Percentiles rank a stretch among this genome's conserved stretches.
These are phyloP conservation scores for Drosophila busckii DNA, from an alignment of 1,140 invertebrate genomes.

Conservation along the genomic window DNA sequence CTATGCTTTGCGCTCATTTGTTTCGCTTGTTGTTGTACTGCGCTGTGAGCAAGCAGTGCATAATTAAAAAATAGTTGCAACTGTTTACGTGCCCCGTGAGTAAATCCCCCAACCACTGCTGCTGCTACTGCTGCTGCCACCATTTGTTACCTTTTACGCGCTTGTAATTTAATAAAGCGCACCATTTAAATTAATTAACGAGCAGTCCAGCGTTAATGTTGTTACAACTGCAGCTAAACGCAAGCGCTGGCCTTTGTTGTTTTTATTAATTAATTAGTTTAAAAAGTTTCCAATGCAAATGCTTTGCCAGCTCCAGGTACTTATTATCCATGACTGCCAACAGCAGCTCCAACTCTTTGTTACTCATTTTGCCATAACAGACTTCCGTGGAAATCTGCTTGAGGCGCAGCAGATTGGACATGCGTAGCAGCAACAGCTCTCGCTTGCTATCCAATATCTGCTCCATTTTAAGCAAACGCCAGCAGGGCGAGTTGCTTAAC, in stretches of 20 bases:
- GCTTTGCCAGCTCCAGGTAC: background rate
- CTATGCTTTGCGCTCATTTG: background rate
- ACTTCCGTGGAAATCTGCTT: conserved; percentile 17
- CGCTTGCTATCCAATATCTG: background rate
- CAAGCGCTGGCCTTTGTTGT: background rate
- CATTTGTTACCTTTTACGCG: too few relatives aligned
- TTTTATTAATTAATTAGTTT: conserved; percentile 6
- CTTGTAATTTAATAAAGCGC: conserved; percentile 44
- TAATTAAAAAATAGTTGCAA: conserved; percentile 61
- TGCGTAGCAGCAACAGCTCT: background rate
- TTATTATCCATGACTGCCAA: conserved; percentile 8
- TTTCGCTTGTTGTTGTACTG: conserved; percentile 21
- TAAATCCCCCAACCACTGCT: background rate
- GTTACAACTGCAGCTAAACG: background rate
- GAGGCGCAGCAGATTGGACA: conserved; percentile 14
- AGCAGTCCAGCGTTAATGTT: conserved; percentile 11
- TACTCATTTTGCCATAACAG: conserved; percentile 5
- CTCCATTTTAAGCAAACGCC: background rate
- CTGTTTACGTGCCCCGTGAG: conserved; percentile 55
- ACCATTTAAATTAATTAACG: conserved; percentile 46
- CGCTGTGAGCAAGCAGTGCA: conserved; percentile 50
- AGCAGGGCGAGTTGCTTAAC: background rate
- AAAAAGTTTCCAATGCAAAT: background rate
- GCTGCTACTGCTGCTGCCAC: conserved; percentile 4
- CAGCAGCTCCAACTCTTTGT: background rate